Evolutionary conservation across 2,113 vertebrate genomes (phyloP), one percentile per base, ranked within the genome.

Genomic region (Thunnus thynnus): DNA sequence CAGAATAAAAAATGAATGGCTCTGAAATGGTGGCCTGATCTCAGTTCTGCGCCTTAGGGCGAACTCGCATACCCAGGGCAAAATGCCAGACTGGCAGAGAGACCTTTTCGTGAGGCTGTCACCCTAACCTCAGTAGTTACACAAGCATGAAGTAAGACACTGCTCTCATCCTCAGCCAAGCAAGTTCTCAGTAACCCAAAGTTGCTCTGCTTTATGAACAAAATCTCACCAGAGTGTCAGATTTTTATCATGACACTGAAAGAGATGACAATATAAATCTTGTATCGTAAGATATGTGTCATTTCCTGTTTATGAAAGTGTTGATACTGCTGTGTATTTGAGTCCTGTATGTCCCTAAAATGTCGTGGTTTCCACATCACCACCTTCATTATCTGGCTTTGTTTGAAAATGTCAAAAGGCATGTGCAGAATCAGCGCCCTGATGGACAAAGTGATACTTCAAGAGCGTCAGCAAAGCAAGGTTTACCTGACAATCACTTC

Each of bases 401-500:
- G 41, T 61, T 30, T 32, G 9, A 58, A 57, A 64, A 76, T 30
- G 55, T 54, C 32, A 70, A 52, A 74, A 54, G 50, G 32, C 46
- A 12, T 16, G 1, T 0, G 44, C 10, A 11, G 30, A 65, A 27
- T 67, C 61, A 1, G 62, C 20, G 14, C 62, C 46, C 47, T n/a
- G 30, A 3, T 13, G 2, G 12, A 54, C 79, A 25, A 30, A 50
- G 48, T 8, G 83, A 85, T 52, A 80, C 86, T 72, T 69, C 14
- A 13, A 67, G 78, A 80, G 66, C 69, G 56, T 32, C 22, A 25
- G 65, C 56, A 72, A 67, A 75, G 72, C 25, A 32, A 11, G 1
- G 61, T 73, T 84, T 69, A 86, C 84, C 80, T 85, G 80, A 85
- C 88, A 90, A 90, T 91, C 91, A 86, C 82, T 25, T 61, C 67